phyloP scores from a whole-genome alignment of 2,113 vertebrate genomes.

The Bubalus kerabau region DNA sequence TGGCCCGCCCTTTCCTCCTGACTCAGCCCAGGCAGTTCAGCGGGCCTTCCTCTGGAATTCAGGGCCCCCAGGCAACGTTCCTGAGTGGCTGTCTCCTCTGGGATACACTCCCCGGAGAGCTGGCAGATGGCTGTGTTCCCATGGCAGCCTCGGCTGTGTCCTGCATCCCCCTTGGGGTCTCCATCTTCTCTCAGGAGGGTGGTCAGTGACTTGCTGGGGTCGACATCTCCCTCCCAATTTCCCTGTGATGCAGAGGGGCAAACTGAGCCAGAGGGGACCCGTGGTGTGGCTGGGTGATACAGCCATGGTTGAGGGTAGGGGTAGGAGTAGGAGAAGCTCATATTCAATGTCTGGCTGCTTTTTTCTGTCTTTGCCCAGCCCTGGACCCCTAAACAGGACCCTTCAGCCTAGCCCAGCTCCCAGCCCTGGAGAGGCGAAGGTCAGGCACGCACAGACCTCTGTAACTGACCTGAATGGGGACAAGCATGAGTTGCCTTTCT shows the following conservation, averaged over 20 bases:
- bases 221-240: not conserved
- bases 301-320: not conserved
- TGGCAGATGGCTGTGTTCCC: too few species aligned
- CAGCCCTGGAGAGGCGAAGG: not conserved
- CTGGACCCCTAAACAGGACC: too few species aligned
- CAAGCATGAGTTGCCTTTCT: not conserved
- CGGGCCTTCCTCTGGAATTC: slow-evolving; percentile 35
- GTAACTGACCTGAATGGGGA: not conserved
- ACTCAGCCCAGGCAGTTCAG: slow-evolving; percentile 16
- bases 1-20: slow-evolving; percentile 23
- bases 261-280: not conserved
- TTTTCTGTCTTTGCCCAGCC: not conserved
- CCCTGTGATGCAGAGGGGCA: not conserved
- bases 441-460: not conserved
- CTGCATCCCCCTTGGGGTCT: not conserved
- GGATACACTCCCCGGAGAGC: not conserved
- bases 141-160: accelerated
- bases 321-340: not conserved
- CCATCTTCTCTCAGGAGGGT: not conserved
- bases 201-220: not conserved
- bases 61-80: not conserved
- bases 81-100: not conserved
- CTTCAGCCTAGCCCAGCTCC: not conserved
- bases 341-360: not conserved
- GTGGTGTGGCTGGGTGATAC: too few species aligned